These are phyloP conservation scores for Leucoraja erinaceus DNA, from an alignment of 2,113 vertebrate genomes.

Conservation along the genomic window DNA sequence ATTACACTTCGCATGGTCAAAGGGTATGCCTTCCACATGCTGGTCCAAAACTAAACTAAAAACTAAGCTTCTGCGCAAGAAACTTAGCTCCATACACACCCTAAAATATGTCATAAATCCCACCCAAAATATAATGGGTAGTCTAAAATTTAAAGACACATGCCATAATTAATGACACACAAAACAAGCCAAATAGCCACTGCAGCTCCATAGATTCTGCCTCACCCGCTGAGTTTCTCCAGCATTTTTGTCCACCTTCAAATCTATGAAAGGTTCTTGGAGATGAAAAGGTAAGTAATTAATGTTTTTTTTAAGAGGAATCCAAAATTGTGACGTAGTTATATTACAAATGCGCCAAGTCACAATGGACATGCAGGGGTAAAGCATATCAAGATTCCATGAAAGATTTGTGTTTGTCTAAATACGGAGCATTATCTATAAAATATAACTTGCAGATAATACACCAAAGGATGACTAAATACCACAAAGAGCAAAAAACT, in stretches of 20 bases:
- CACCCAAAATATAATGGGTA: too few relatives aligned
- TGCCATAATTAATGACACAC: too few relatives aligned
- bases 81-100: too few relatives aligned
- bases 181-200: too few relatives aligned
- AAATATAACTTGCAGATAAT: neutral
- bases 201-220: too few relatives aligned
- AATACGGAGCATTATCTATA: neutral
- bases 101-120: too few relatives aligned
- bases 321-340: neutral
- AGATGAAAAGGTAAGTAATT: neutral
- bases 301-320: neutral
- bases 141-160: too few relatives aligned
- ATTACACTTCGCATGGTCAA: too few relatives aligned
- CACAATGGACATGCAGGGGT: neutral
- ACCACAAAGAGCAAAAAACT: neutral
- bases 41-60: too few relatives aligned
- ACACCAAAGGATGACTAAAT: neutral
- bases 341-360: neutral
- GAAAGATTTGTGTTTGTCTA: neutral
- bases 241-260: neutral
- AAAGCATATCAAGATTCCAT: neutral
- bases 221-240: too few relatives aligned
- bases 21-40: too few relatives aligned
- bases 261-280: neutral
- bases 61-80: too few relatives aligned